Evolutionary conservation across 2,113 vertebrate genomes (phyloP).

Genomic region (Vireo altiloquus): DNA sequence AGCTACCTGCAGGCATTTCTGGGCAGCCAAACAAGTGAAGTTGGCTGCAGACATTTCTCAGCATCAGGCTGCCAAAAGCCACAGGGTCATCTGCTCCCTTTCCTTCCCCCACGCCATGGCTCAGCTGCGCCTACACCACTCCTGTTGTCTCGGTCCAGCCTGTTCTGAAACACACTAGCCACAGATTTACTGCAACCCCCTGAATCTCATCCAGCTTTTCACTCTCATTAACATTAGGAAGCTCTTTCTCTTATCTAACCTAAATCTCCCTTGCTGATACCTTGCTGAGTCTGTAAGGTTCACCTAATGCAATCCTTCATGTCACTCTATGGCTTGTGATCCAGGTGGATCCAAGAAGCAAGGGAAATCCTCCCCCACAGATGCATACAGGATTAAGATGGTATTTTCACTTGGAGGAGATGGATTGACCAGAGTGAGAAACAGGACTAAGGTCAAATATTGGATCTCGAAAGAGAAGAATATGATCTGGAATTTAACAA

Average conservation of each 20-base stretch:
- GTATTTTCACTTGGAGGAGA: background rate
- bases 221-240: background rate
- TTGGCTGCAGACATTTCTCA: slow-evolving; percentile 1
- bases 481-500: background rate
- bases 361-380: background rate
- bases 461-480: background rate
- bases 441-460: background rate
- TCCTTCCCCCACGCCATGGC: accelerated
- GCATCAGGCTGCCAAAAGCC: slow-evolving; percentile 18
- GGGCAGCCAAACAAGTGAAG: background rate
- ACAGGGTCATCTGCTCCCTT: background rate
- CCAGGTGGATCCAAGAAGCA: background rate
- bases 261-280: background rate
- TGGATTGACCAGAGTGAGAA: background rate
- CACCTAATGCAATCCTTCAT: background rate
- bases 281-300: background rate
- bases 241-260: background rate
- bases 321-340: background rate
- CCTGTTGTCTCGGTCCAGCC: background rate
- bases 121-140: background rate
- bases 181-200: background rate
- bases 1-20: slow-evolving; percentile 14
- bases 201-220: background rate
- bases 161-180: background rate
- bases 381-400: background rate